Conservation (phyloP, 2,797 vertebrate genomes). For the Salarias fasciatus region DNA sequence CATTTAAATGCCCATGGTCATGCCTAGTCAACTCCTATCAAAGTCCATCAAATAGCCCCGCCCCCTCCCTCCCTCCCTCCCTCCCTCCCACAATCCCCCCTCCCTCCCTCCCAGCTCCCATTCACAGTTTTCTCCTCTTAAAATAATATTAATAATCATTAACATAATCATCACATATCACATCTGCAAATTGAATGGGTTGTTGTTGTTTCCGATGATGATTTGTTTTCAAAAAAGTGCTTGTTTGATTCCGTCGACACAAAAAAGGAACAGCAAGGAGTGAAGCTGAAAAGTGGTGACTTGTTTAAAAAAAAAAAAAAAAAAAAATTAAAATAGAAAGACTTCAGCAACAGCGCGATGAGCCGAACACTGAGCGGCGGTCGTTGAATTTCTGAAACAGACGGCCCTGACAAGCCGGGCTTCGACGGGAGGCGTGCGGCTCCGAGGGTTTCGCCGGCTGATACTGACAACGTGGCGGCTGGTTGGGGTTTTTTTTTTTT, state of each 20-base stretch:
- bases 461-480: too few relatives aligned
- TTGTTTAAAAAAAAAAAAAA: too few relatives aligned
- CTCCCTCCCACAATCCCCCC: slow-evolving; percentile 16
- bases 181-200: slow-evolving; percentile 76
- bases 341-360: slow-evolving; percentile 35
- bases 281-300: slow-evolving; percentile 63
- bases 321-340: slow-evolving; percentile 10
- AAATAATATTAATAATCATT: slow-evolving; percentile 70
- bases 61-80: slow-evolving; percentile 22
- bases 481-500: too few relatives aligned
- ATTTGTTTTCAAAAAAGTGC: slow-evolving; percentile 82
- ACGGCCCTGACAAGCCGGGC: too few relatives aligned
- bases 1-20: slow-evolving; percentile 74
- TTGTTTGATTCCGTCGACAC: slow-evolving; percentile 82
- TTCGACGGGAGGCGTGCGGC: too few relatives aligned
- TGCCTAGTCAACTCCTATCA: slow-evolving; percentile 59
- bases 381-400: slow-evolving; percentile 37
- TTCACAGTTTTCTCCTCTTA: slow-evolving; percentile 85
- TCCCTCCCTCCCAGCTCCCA: slow-evolving; percentile 25
- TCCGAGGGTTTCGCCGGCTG: too few relatives aligned
- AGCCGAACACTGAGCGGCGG: slow-evolving; percentile 27
- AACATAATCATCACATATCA: slow-evolving; percentile 68
- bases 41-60: slow-evolving; percentile 47
- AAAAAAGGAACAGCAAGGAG: slow-evolving; percentile 65
- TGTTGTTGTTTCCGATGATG: slow-evolving; percentile 79